Evolutionary conservation across 2,113 vertebrate species (phyloP), one percentile per base, ranked within the genome.

Genomic region (Nesoenas mayeri): DNA sequence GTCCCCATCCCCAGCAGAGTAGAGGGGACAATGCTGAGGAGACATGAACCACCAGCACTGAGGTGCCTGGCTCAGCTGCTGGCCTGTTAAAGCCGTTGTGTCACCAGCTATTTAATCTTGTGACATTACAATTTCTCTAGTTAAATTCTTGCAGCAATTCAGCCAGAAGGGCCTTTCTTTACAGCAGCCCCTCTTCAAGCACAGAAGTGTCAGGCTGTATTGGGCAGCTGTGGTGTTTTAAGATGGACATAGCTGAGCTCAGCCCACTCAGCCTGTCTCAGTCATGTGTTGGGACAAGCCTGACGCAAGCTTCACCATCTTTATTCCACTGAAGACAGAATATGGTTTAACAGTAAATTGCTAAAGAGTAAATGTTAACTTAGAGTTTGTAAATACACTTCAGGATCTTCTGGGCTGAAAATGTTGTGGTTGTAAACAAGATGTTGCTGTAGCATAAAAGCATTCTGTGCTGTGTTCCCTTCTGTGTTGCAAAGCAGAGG

Each of bases 271-370:
- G 10, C 26, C 40, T 40, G 40, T 40, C 40, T 40, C 10, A 58
- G 31, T 65, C 25, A 48, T 0, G 0, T n/a, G 38, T 75, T 1
- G 2, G 57, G 50, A 73, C 32, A 64, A 56, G 28, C 3, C 62
- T 74, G 67, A 56, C 10, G 40, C 19, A 50, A 17, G 2, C 40
- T 77, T 88, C 3, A 5, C 24, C 58, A 16, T 65, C 0, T 0
- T 38, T 64, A 15, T 65, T 54, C 48, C 13, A 12, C 47, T 36
- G 36, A 65, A 82, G 66, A 56, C 13, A 79, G 44, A 84, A 36
- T 29, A 38, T 4, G 11, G 22, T 44, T 91, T 50, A 60, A 64
- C 8, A 51, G 25, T 25, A 79, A 74, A 15, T 34, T 64, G 47
- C 29, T 19, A 12, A 47, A 29, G 20, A 42, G 38, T 34, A 65